Evolutionary conservation across 1,140 invertebrate genomes (phyloP).

Genomic region (Cataglyphis hispanica): DNA sequence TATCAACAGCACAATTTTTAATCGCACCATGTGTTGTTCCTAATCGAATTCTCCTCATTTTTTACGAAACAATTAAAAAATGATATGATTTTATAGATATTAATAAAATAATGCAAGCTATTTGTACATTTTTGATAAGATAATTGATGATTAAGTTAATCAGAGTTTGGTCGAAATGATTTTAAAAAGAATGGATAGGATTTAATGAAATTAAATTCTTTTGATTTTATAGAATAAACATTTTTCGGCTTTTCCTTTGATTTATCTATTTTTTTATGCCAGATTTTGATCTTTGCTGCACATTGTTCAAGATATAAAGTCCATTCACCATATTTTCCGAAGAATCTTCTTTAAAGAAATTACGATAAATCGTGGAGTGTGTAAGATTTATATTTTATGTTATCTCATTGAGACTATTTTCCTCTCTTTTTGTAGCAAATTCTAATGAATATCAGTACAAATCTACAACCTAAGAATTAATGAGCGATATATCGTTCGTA

Average conservation of each 20-base stretch:
- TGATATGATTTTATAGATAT: too few relatives aligned
- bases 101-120: too few relatives aligned
- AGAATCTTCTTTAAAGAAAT: conserved; percentile 45
- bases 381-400: conserved; percentile 64
- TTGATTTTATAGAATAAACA: too few relatives aligned
- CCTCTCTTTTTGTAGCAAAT: conserved; percentile 73
- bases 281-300: background rate
- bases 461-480: conserved; percentile 82
- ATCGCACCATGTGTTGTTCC: too few relatives aligned
- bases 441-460: conserved; percentile 85
- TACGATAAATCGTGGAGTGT: conserved; percentile 45
- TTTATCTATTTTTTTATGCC: background rate
- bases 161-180: background rate
- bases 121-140: background rate
- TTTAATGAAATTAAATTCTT: too few relatives aligned
- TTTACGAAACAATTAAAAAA: too few relatives aligned
- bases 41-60: too few relatives aligned
- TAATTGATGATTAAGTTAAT: background rate
- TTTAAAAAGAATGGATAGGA: too few relatives aligned
- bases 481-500: conserved; percentile 68
- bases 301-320: background rate
- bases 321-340: conserved; percentile 41
- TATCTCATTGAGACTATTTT: conserved; percentile 58
- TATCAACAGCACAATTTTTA: too few relatives aligned
- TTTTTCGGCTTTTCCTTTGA: background rate